Percentiles rank a stretch among this genome's conserved stretches.
Conservation (phyloP, 2,888 invertebrate species). For the Chesias legatella region DNA sequence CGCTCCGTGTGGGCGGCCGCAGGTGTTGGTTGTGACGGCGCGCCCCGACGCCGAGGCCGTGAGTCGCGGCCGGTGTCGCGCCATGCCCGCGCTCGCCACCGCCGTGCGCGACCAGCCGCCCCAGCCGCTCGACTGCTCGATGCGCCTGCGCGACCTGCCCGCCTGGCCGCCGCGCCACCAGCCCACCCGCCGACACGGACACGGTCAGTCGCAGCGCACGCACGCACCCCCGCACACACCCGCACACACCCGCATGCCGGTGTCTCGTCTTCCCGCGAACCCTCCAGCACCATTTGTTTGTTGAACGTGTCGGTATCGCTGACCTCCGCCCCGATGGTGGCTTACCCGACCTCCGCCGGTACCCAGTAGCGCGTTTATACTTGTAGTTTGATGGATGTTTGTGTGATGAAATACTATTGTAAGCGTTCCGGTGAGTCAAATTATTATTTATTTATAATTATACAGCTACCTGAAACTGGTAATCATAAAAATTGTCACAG, state of each 20-base stretch:
- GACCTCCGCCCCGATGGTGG: constrained; percentile 25
- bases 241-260: constrained; percentile 11
- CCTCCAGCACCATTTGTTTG: neutral
- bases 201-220: constrained; percentile 55
- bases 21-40: constrained; percentile 63
- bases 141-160: constrained; percentile 76
- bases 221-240: constrained; percentile 8
- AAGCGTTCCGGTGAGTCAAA: constrained; percentile 11
- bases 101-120: constrained; percentile 56
- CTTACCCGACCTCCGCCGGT: no score
- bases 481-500: no score
- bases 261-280: constrained; percentile 11
- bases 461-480: no score
- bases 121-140: constrained; percentile 89
- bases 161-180: constrained; percentile 68
- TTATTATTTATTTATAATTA: neutral
- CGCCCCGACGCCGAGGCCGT: constrained; percentile 75
- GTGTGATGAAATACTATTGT: constrained; percentile 21
- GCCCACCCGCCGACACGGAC: constrained; percentile 55
- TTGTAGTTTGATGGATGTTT: constrained; percentile 30
- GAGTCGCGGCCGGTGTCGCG: constrained; percentile 82
- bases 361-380: constrained; percentile 29
- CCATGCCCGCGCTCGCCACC: constrained; percentile 77
- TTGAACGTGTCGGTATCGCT: constrained; percentile 20
- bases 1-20: constrained; percentile 69